These are phyloP conservation scores for Dermolepida albohirtum DNA, from an alignment of 2,888 invertebrate species.

Conservation along the genomic window DNA sequence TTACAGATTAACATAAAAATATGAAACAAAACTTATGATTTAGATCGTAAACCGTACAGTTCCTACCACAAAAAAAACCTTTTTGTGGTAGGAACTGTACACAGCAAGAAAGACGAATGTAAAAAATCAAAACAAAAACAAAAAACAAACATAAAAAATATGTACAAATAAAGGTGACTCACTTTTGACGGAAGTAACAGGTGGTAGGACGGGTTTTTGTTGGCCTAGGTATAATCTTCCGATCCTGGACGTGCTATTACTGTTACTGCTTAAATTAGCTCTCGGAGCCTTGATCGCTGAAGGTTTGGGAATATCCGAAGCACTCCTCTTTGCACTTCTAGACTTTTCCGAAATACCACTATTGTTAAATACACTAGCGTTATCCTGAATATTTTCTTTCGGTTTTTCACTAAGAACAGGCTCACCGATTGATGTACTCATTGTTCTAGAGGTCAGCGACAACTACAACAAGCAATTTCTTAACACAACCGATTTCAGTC, in stretches of 20 bases:
- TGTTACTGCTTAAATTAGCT: not conserved
- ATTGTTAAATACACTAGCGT: slow-evolving; percentile 54
- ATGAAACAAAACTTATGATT: no score
- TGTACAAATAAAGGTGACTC: slow-evolving; percentile 56
- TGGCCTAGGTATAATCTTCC: slow-evolving; percentile 74
- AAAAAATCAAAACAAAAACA: no score
- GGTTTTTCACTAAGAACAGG: slow-evolving; percentile 1
- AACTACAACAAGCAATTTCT: no score
- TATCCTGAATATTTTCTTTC: slow-evolving; percentile 39
- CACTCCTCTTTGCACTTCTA: slow-evolving; percentile 35
- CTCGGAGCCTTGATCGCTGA: slow-evolving; percentile 68
- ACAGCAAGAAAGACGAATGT: no score
- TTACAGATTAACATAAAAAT: no score
- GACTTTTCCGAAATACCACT: slow-evolving; percentile 33
- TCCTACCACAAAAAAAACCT: no score
- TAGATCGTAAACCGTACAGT: no score
- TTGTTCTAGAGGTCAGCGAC: no score
- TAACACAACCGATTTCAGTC: no score
- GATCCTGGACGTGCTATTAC: slow-evolving; percentile 67
- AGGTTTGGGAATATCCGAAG: slow-evolving; percentile 55
- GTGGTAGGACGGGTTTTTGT: slow-evolving; percentile 76
- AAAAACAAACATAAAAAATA: no score
- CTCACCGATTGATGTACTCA: slow-evolving; percentile 3
- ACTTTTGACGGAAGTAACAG: slow-evolving; percentile 65
- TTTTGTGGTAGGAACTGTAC: no score